Conservation (phyloP, 1,140 invertebrate species). For the Latrodectus geometricus region DNA sequence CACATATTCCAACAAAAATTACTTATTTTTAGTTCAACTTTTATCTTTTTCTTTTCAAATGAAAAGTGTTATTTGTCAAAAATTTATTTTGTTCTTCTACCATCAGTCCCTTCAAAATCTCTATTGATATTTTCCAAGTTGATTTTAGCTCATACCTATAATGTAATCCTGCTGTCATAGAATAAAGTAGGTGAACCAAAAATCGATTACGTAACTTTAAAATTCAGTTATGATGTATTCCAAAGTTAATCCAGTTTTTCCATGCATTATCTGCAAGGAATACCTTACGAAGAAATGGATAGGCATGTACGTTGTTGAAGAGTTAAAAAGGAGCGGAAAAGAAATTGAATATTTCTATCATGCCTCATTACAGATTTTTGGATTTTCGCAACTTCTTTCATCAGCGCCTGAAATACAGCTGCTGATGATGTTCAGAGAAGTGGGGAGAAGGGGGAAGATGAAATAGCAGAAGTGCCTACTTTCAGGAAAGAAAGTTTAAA, state of each 20-base stretch:
- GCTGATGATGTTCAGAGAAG: conserved; percentile 32
- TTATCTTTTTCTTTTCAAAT: too few relatives aligned
- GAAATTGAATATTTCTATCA: conserved; percentile 23
- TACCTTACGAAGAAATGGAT: not conserved
- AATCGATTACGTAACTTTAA: too few relatives aligned
- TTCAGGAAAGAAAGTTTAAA: conserved; percentile 11
- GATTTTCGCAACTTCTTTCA: conserved; percentile 31
- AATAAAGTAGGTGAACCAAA: too few relatives aligned
- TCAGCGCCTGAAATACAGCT: conserved; percentile 37
- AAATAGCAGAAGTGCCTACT: not conserved
- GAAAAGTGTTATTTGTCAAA: too few relatives aligned
- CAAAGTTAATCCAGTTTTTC: not conserved
- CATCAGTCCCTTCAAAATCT: too few relatives aligned
- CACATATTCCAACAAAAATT: too few relatives aligned
- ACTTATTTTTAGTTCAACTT: too few relatives aligned
- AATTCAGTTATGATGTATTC: not conserved
- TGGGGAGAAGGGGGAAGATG: not conserved
- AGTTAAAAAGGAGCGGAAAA: not conserved
- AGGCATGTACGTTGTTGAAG: not conserved
- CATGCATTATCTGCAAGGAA: not conserved
- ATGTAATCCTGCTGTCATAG: too few relatives aligned
- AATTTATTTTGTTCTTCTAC: too few relatives aligned
- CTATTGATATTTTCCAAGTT: too few relatives aligned
- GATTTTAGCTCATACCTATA: too few relatives aligned
- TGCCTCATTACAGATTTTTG: conserved; percentile 41